A percentile compares a stretch with the other conserved stretches of the same genome.
phyloP scores from a whole-genome alignment of 2,797 vertebrate genomes.

The Tokudaia tokunoshimensis region DNA sequence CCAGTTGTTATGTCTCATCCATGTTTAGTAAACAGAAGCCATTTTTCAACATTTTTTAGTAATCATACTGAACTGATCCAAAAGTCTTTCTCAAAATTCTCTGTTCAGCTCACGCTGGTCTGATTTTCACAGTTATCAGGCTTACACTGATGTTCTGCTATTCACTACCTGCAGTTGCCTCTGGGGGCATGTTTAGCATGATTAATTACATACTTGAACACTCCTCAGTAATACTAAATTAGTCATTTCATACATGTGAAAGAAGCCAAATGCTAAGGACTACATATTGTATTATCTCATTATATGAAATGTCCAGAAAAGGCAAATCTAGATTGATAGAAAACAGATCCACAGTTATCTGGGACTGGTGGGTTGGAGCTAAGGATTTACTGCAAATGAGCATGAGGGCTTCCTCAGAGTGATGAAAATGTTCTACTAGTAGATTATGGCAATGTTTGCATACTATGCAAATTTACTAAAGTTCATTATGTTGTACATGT shows the following conservation, averaged over 20 bases:
- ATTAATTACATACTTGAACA: not conserved
- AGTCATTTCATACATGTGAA: not conserved
- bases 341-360: not conserved
- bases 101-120: not conserved
- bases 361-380: not conserved
- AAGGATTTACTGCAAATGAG: not conserved
- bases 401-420: not conserved
- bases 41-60: not conserved
- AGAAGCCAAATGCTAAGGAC: not conserved
- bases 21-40: not conserved
- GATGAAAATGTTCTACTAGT: not conserved
- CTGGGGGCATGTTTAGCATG: not conserved
- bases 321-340: not conserved
- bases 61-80: not conserved
- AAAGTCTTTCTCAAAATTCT: not conserved
- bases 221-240: not conserved
- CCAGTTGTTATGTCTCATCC: not conserved
- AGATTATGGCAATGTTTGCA: not conserved
- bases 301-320: slow-evolving; percentile 1
- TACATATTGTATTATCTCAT: not conserved
- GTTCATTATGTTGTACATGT: not conserved
- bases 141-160: not conserved
- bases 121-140: not conserved
- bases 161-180: not conserved
- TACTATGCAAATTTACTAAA: not conserved